Conservation (phyloP, 1,140 invertebrate genomes). For the Hylyphantes graminicola region DNA sequence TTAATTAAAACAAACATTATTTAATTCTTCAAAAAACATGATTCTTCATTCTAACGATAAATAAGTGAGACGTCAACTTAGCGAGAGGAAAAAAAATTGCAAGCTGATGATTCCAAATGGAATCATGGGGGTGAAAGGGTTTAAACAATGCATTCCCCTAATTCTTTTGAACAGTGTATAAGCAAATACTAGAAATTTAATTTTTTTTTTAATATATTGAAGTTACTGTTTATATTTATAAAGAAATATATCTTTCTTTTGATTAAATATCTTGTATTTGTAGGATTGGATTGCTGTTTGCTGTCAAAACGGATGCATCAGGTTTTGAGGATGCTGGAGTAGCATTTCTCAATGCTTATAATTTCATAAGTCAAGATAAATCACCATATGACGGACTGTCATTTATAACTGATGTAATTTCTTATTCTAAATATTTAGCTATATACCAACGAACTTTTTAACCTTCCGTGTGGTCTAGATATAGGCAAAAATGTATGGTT, state of each 20-base stretch:
- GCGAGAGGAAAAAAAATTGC: too few relatives aligned
- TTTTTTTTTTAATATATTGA: not conserved
- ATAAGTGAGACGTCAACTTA: too few relatives aligned
- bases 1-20: too few relatives aligned
- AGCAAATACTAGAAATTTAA: too few relatives aligned
- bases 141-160: too few relatives aligned
- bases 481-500: not conserved
- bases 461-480: not conserved
- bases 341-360: slow-evolving; percentile 90
- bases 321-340: slow-evolving; percentile 80
- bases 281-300: slow-evolving; percentile 91
- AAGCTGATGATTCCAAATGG: too few relatives aligned
- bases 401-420: slow-evolving; percentile 82
- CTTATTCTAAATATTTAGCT: not conserved
- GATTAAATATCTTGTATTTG: slow-evolving; percentile 22
- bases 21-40: too few relatives aligned
- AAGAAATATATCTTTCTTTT: slow-evolving; percentile 16
- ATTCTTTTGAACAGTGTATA: too few relatives aligned
- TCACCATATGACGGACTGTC: slow-evolving; percentile 78
- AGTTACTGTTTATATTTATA: not conserved
- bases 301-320: slow-evolving; percentile 74
- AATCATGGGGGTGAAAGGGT: too few relatives aligned
- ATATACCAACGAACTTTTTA: not conserved
- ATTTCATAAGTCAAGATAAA: slow-evolving; percentile 86
- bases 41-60: too few relatives aligned